A percentile compares a stretch with the other conserved stretches of the same genome.
Evolutionary conservation across 2,888 invertebrate genomes (phyloP).

Genomic region (Nesidiocoris tenuis): DNA sequence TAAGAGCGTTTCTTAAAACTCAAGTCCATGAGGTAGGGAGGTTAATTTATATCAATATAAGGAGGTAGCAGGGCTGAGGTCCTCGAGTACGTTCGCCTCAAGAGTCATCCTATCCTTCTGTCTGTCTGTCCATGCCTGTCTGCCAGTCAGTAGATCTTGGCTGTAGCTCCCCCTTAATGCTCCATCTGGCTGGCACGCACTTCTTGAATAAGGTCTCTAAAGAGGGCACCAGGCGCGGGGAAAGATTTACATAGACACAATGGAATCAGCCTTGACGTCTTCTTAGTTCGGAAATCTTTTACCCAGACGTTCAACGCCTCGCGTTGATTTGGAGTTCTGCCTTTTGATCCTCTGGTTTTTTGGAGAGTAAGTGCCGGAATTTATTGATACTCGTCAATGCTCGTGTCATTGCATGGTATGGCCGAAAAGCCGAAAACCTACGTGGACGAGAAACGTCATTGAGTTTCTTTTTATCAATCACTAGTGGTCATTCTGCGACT

Average conservation of each 20-base stretch:
- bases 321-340: slow-evolving; percentile 29
- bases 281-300: slow-evolving; percentile 35
- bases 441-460: no score
- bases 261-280: slow-evolving; percentile 39
- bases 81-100: no score
- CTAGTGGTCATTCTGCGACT: no score
- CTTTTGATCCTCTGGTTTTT: slow-evolving; percentile 25
- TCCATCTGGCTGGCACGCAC: background rate
- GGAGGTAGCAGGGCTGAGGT: no score
- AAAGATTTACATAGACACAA: slow-evolving; percentile 41
- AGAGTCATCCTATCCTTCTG: slow-evolving; percentile 20
- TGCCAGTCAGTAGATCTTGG: background rate
- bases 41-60: no score
- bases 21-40: no score
- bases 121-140: slow-evolving; percentile 3
- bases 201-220: slow-evolving; percentile 37
- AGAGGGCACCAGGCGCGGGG: slow-evolving; percentile 19
- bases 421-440: no score
- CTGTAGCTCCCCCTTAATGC: background rate
- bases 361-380: no score
- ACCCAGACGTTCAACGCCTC: slow-evolving; percentile 4
- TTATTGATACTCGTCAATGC: no score
- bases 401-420: no score
- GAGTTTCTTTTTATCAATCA: no score
- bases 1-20: no score